A percentile compares a stretch with the other conserved stretches of the same genome.
These are phyloP conservation scores for Ditula angustiorana DNA, from an alignment of 2,888 invertebrate genomes.

Conservation along the genomic window DNA sequence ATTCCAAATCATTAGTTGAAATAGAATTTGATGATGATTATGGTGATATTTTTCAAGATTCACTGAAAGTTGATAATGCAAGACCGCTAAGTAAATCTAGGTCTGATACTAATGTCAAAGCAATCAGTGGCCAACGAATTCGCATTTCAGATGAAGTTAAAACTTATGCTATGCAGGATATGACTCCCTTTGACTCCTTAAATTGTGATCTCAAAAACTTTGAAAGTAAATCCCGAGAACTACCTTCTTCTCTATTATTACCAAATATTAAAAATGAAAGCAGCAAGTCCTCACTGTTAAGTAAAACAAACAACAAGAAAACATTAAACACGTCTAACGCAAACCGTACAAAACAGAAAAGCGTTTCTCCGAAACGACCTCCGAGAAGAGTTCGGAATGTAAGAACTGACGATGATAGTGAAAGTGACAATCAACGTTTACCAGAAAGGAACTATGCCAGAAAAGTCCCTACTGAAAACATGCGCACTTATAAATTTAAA, in stretches of 20 bases:
- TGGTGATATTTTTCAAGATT: slow-evolving; percentile 72
- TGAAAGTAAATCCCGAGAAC: slow-evolving; percentile 68
- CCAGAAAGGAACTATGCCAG: slow-evolving; percentile 65
- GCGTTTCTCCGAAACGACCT: slow-evolving; percentile 87
- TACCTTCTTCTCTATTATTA: slow-evolving; percentile 65
- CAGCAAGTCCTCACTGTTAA: slow-evolving; percentile 67
- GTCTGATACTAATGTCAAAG: slow-evolving; percentile 84
- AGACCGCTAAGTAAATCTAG: slow-evolving; percentile 64
- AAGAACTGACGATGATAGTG: slow-evolving; percentile 79
- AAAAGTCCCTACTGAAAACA: slow-evolving; percentile 59
- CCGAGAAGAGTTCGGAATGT: slow-evolving; percentile 84
- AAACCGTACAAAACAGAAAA: slow-evolving; percentile 76
- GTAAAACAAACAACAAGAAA: slow-evolving; percentile 73
- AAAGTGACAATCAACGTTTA: slow-evolving; percentile 77
- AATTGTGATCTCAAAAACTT: slow-evolving; percentile 80
- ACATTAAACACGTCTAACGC: slow-evolving; percentile 59
- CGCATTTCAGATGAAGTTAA: slow-evolving; percentile 85
- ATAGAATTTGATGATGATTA: slow-evolving; percentile 84
- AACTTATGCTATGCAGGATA: slow-evolving; percentile 68
- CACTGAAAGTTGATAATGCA: slow-evolving; percentile 65
- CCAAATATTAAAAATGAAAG: slow-evolving; percentile 79
- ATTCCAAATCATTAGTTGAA: slow-evolving; percentile 77
- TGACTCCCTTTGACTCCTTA: slow-evolving; percentile 77
- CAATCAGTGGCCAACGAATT: slow-evolving; percentile 89
- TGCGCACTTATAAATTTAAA: slow-evolving; percentile 65